Percentiles rank a stretch among this genome's conserved stretches.
These are phyloP conservation scores for Monomorium pharaonis DNA, from an alignment of 1,140 invertebrate genomes.

Conservation along the genomic window DNA sequence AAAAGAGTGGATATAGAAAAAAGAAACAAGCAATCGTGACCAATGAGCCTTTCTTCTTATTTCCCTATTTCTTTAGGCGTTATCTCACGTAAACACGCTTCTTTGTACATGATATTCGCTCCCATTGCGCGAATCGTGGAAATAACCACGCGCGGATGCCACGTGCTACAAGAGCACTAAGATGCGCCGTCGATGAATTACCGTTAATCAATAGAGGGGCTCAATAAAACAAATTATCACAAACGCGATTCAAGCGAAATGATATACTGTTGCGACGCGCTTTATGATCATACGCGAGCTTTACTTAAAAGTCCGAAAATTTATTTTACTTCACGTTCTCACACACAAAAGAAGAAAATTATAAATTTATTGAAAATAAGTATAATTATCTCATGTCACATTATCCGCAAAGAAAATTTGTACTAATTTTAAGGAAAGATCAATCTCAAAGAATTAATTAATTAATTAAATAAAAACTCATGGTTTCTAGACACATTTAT, in stretches of 20 bases:
- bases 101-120: slow-evolving; percentile 22
- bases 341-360: neutral
- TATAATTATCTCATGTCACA: neutral
- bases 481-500: neutral
- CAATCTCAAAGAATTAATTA: neutral
- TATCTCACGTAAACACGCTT: slow-evolving; percentile 62
- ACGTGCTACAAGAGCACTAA: slow-evolving; percentile 42
- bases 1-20: neutral
- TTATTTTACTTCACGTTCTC: neutral
- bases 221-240: neutral
- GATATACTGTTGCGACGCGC: neutral
- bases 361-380: neutral
- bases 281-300: neutral
- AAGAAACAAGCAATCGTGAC: neutral
- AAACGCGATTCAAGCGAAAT: neutral
- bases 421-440: neutral
- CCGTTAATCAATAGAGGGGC: slow-evolving; percentile 15
- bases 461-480: neutral
- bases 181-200: slow-evolving; percentile 5
- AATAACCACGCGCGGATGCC: slow-evolving; percentile 48
- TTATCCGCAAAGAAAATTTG: neutral
- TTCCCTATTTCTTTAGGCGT: slow-evolving; percentile 32
- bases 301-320: neutral
- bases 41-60: neutral
- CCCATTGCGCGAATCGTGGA: slow-evolving; percentile 31